Base-by-base conservation (phyloP, 2,113 vertebrate genomes). In the Vicugna pacos region DNA sequence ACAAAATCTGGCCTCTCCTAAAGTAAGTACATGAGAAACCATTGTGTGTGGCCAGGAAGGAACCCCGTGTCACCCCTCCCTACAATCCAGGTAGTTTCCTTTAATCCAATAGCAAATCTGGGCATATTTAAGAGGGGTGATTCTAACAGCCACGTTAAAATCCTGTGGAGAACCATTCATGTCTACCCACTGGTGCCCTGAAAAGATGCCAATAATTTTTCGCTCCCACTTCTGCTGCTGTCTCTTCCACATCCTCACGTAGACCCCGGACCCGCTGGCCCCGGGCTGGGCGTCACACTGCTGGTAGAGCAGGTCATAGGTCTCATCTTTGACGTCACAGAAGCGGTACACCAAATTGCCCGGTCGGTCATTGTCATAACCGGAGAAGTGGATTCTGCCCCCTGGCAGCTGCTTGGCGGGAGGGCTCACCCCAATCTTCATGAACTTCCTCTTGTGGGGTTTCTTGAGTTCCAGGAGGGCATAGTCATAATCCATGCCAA, bases 101-200 rank as follows among this genome's bases (percentile, higher is more conserved):
- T 99, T 99, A 97, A 99, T 99, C 99, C 99, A 99, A 94, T 99
- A 99, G 98, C 99, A 99, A 97, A 99, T 99, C 98, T 99, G 99
- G 93, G 99, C 99, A 0, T 99, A 99, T 98, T 99, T 99, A 22
- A 99, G 99, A 26, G 99, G 99, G 0, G 99, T 99, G 98, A 99
- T 99, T 88, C 99, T 99, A 95, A 99, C 99, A 0, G 99, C 99
- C 19, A 99, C 99, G 0, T 99, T 99, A 97, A 99, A 99, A 97
- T 99, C 99, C 98, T 99, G 99, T 0, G 99, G 98, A 11, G 99
- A 98, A 5, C 99, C 99, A 24, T 99, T 99, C 97, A 98, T 98
- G 96, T 99, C 99, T 82, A 99, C 99, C 99, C 99, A 99, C 98
- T 99, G 99, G 97, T 99, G 99, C 35, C 99, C 99, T 0, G 99